Base-by-base conservation (phyloP, 2,113 vertebrate species). In the Campylorhamphus procurvoides region DNA sequence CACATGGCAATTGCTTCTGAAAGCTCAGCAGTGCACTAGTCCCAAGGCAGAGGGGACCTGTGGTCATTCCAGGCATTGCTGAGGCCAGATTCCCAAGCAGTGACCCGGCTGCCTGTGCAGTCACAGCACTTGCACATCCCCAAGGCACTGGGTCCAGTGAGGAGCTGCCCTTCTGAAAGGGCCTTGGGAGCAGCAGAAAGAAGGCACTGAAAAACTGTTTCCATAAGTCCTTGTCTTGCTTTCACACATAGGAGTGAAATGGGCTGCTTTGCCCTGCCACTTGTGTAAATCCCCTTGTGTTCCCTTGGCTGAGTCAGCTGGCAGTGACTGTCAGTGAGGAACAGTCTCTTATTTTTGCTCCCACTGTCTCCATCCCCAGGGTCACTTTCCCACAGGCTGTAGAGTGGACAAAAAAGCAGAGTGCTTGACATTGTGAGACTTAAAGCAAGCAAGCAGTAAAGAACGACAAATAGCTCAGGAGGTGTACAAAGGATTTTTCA, bases 91-190 rank as follows among this genome's bases (percentile, higher is more conserved):
- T 52, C 5, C 14, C 25, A 40, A 37, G 35, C 53, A 47, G 25
- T 55, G 4, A 1, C 1, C 0, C 2, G 67, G 28, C 55, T 84
- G 50, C 31, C 60, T 3, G 1, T 20, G 19, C n/a, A 77, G 33
- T 12, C 4, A 0, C 19, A 67, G 52, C 9, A 11, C 40, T 73
- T 11, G 7, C 5, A 14, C 8, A 69, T 24, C 18, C 37, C 18
- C 35, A 31, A n/a, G 46, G 5, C 50, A 33, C 14, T 6, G 28
- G 24, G 27, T 58, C 39, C 39, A 24, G 28, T 2, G 33, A 58
- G n/a, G n/a, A 81, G 12, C 14, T 14, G 28, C 22, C 37, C 47
- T 73, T 72, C 37, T 60, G 62, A 66, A 66, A 22, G 24, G 2
- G 2, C 15, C 25, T 39, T 0, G 0, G 59, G 59, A 93, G 17